phyloP scores from a whole-genome alignment of 2,888 invertebrate genomes.

The Melangyna quadrimaculata region DNA sequence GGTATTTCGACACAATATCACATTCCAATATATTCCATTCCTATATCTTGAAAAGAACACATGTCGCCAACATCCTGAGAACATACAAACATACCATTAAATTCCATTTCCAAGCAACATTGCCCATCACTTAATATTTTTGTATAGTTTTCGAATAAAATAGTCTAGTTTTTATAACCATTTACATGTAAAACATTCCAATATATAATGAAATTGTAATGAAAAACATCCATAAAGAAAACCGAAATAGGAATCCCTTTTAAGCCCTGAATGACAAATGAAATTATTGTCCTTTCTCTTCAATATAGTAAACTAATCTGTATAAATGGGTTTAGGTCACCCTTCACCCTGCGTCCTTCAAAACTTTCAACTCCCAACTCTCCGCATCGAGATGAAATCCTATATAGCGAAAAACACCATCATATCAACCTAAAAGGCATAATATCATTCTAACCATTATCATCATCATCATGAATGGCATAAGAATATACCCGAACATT shows the following conservation, averaged over 20 bases:
- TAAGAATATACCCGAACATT: constrained; percentile 67
- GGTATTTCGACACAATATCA: neutral
- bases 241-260: constrained; percentile 76
- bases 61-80: neutral
- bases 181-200: constrained; percentile 74
- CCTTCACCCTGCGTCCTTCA: constrained; percentile 1
- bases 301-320: constrained; percentile 45
- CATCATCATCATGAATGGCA: constrained; percentile 47
- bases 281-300: constrained; percentile 76
- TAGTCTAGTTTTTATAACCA: constrained; percentile 62
- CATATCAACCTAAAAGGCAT: constrained; percentile 41
- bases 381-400: neutral
- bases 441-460: constrained; percentile 16
- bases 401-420: constrained; percentile 26
- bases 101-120: constrained; percentile 43
- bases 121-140: neutral
- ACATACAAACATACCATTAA: constrained; percentile 25
- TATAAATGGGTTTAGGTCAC: constrained; percentile 65
- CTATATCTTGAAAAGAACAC: neutral
- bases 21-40: neutral
- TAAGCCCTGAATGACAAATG: constrained; percentile 79
- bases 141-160: constrained; percentile 6
- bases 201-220: constrained; percentile 80
- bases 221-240: constrained; percentile 78
- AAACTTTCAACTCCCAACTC: neutral